phyloP scores from a whole-genome alignment of 2,888 invertebrate genomes.

The Mylabris sibirica region DNA sequence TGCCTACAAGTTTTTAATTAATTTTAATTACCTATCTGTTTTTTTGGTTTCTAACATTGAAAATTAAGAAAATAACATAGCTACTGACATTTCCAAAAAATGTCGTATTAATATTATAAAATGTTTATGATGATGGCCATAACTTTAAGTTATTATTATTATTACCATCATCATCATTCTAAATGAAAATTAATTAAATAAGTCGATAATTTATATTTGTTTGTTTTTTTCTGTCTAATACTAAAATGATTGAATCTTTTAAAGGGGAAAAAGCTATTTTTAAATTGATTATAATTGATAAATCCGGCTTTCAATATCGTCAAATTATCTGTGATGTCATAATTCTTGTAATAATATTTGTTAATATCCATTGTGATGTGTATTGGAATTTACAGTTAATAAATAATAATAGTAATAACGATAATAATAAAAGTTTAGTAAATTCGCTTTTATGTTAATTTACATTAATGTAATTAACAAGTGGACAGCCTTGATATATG shows the following conservation, averaged over 20 bases:
- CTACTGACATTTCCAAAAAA: background rate
- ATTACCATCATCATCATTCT: background rate
- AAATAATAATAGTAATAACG: background rate
- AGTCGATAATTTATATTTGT: background rate
- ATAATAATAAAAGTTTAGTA: background rate
- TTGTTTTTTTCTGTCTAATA: too few species aligned
- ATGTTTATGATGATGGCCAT: background rate
- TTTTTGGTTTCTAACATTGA: background rate
- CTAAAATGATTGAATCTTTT: background rate
- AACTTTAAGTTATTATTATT: background rate
- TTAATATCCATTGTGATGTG: background rate
- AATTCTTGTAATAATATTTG: background rate
- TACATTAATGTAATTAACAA: slow-evolving; percentile 8
- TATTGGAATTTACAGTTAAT: slow-evolving; percentile 8
- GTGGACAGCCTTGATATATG: slow-evolving; percentile 9
- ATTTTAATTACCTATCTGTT: background rate
- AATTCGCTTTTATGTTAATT: background rate
- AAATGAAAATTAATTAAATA: background rate
- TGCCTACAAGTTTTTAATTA: background rate
- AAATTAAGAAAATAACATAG: background rate
- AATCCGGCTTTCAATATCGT: slow-evolving; percentile 6
- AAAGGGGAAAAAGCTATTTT: background rate
- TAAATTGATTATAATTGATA: background rate
- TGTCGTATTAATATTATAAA: background rate
- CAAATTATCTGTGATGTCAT: background rate